Conservation (phyloP, 2,113 vertebrate species). For the Myocastor coypus region DNA sequence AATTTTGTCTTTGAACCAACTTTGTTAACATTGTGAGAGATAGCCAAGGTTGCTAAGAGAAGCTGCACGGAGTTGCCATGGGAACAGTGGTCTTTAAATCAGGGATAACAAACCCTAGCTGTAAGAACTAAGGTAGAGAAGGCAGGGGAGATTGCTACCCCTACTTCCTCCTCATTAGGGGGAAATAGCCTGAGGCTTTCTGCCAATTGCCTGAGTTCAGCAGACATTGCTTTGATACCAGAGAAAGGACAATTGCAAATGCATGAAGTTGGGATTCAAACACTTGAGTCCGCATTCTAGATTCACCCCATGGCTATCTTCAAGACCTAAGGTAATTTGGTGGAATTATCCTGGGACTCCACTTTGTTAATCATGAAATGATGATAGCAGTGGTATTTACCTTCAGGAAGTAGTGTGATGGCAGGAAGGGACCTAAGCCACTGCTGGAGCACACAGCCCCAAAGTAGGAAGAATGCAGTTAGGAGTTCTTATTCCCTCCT, state of each 20-base stretch:
- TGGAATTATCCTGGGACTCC: not conserved
- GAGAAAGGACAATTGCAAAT: not conserved
- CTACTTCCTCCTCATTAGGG: not conserved
- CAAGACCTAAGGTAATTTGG: not conserved
- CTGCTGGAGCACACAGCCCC: not conserved
- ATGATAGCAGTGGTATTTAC: not conserved
- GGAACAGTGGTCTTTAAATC: slow-evolving; percentile 73
- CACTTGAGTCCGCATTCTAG: not conserved
- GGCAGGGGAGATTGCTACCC: not conserved
- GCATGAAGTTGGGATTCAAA: not conserved
- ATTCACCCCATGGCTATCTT: not conserved
- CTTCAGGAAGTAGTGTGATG: not conserved
- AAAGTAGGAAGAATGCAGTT: not conserved
- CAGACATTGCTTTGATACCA: not conserved
- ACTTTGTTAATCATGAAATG: not conserved
- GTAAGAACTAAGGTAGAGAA: not conserved
- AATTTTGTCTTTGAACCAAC: slow-evolving; percentile 70
- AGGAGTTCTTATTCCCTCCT: too few species aligned
- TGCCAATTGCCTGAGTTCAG: not conserved
- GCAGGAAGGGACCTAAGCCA: not conserved
- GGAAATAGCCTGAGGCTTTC: not conserved
- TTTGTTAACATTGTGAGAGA: slow-evolving; percentile 45
- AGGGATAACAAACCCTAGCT: slow-evolving; percentile 29
- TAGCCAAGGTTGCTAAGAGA: slow-evolving; percentile 67
- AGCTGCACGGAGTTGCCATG: slow-evolving; percentile 60